These are phyloP conservation scores for Lasioglossum albipes DNA, from an alignment of 1,140 invertebrate genomes.

Conservation along the genomic window DNA sequence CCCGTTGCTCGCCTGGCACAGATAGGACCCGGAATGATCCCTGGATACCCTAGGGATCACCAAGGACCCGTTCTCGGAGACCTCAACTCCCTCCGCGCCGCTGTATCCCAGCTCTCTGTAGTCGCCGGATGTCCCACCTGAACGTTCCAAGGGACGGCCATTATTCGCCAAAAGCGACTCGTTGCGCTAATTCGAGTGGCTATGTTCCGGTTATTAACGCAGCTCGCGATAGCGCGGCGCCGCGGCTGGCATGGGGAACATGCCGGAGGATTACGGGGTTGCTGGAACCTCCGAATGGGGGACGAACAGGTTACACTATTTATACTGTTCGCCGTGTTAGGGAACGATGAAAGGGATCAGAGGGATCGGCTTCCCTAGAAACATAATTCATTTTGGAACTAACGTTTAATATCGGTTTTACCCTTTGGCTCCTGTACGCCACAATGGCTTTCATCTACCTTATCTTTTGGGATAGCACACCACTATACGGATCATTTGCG, in stretches of 20 bases:
- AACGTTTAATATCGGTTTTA: too few relatives aligned
- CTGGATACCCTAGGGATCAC: conserved; percentile 81
- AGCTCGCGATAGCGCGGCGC: not conserved
- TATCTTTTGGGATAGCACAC: too few relatives aligned
- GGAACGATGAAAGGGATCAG: too few relatives aligned
- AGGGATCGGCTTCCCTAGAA: too few relatives aligned
- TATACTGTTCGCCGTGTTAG: too few relatives aligned
- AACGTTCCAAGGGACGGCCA: conserved; percentile 34
- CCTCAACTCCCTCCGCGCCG: conserved; percentile 73
- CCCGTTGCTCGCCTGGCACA: conserved; percentile 84
- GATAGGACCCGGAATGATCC: conserved; percentile 82
- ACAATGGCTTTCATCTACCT: too few relatives aligned
- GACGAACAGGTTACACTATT: not conserved
- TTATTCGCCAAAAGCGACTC: conserved; percentile 21
- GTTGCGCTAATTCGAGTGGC: not conserved
- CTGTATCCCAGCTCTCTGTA: conserved; percentile 76
- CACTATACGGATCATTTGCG: too few relatives aligned
- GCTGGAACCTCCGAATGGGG: not conserved
- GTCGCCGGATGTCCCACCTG: conserved; percentile 75
- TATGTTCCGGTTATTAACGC: not conserved
- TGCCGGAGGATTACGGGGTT: not conserved
- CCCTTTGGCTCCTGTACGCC: too few relatives aligned
- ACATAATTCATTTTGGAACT: too few relatives aligned
- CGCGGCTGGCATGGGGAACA: not conserved
- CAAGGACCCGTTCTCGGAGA: conserved; percentile 81